Conservation (phyloP, 2,888 invertebrate genomes). For the Baccha elongata region DNA sequence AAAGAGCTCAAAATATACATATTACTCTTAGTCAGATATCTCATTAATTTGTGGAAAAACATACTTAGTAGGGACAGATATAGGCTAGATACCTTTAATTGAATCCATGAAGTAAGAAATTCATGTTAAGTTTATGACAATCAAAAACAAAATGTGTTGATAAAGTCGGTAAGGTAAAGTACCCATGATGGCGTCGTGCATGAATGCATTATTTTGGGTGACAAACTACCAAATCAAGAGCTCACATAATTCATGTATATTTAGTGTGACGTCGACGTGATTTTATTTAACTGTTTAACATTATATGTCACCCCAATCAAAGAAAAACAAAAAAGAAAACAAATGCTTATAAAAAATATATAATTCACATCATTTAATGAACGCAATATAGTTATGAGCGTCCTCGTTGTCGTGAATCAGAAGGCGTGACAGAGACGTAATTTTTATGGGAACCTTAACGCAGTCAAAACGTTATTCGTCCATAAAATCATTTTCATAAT, state of each 20-base stretch:
- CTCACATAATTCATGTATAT: constrained; percentile 48
- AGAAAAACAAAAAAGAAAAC: constrained; percentile 3
- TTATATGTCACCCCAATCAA: constrained; percentile 12
- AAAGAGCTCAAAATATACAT: too few relatives aligned
- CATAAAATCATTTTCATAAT: constrained; percentile 71
- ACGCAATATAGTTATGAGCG: constrained; percentile 42
- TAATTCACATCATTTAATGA: constrained; percentile 60
- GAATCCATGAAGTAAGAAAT: too few relatives aligned
- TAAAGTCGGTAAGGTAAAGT: too few relatives aligned
- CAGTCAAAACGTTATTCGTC: constrained; percentile 69
- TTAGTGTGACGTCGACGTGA: constrained; percentile 66
- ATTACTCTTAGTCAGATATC: too few relatives aligned
- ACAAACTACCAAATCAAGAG: constrained; percentile 66
- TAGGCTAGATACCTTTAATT: too few relatives aligned
- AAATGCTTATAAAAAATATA: background rate
- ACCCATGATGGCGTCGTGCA: too few relatives aligned
- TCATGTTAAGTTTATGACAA: too few relatives aligned
- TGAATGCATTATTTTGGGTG: constrained; percentile 56
- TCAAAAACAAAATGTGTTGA: too few relatives aligned
- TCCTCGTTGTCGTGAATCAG: constrained; percentile 60
- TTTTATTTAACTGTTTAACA: constrained; percentile 51
- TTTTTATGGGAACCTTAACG: constrained; percentile 73
- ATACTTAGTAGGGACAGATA: too few relatives aligned
- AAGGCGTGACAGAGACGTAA: constrained; percentile 72
- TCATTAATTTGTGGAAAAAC: too few relatives aligned